Conservation (phyloP, 2,113 vertebrate species). For the Dendrocopos noguchii region DNA sequence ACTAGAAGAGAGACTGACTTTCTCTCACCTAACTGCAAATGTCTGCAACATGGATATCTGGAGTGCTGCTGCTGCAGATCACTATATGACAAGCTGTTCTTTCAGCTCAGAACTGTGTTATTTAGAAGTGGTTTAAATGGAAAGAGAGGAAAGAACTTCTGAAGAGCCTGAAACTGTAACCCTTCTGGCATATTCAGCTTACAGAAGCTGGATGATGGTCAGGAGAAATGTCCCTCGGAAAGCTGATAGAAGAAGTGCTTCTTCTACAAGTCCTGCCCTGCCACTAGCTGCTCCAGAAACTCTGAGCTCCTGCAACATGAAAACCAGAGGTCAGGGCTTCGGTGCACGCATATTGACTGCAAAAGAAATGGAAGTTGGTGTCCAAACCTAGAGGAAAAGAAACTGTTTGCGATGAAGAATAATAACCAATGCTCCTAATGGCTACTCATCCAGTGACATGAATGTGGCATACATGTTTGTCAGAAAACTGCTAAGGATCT, state of each 20-base stretch:
- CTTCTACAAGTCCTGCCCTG: neutral
- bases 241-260: neutral
- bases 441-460: neutral
- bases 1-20: neutral
- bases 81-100: neutral
- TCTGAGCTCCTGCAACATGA: neutral
- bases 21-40: neutral
- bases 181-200: neutral
- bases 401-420: neutral
- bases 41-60: neutral
- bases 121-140: neutral
- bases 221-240: neutral
- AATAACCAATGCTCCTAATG: accelerated
- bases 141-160: neutral
- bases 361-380: neutral
- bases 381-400: neutral
- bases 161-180: neutral
- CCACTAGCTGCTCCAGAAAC: neutral
- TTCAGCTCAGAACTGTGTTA: neutral
- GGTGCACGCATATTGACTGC: neutral
- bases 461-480: neutral
- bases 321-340: neutral
- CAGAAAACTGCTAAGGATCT: neutral
- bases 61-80: neutral
- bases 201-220: neutral